Conservation (phyloP, 2,888 invertebrate genomes). For the Mesoligia furuncula region DNA sequence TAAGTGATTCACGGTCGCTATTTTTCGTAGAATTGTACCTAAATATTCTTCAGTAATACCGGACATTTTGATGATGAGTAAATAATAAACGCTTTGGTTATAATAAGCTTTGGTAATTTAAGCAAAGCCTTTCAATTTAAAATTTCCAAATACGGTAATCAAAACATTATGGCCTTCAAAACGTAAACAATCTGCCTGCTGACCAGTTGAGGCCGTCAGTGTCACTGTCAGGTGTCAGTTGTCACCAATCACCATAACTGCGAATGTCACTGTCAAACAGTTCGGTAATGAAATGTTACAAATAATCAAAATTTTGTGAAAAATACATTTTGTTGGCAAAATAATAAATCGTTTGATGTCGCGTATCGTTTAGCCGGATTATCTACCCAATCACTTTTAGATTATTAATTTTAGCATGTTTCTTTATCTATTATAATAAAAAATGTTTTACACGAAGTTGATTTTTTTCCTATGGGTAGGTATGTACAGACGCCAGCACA, state of each 20-base stretch:
- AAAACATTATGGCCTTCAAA: neutral
- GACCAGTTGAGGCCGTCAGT: constrained; percentile 9
- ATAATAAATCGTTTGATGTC: neutral
- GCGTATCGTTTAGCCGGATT: neutral
- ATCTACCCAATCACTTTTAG: too few relatives aligned
- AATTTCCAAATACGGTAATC: neutral
- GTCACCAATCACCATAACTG: neutral
- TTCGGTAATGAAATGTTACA: neutral
- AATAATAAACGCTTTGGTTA: constrained; percentile 39
- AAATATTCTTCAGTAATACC: constrained; percentile 67
- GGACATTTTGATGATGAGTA: constrained; percentile 59
- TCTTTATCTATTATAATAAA: neutral
- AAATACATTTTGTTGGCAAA: neutral
- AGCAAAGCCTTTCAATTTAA: constrained; percentile 18
- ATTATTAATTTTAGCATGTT: neutral
- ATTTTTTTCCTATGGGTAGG: too few relatives aligned
- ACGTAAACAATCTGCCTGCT: constrained; percentile 10
- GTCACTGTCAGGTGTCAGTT: neutral
- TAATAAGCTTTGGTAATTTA: constrained; percentile 2
- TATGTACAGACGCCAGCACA: too few relatives aligned
- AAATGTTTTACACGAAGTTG: neutral
- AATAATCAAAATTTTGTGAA: too few relatives aligned
- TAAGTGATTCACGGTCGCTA: constrained; percentile 60
- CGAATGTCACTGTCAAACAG: constrained; percentile 17
- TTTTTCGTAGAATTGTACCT: constrained; percentile 62